Conservation (phyloP, 1,140 invertebrate species). For the Contarinia nasturtii region DNA sequence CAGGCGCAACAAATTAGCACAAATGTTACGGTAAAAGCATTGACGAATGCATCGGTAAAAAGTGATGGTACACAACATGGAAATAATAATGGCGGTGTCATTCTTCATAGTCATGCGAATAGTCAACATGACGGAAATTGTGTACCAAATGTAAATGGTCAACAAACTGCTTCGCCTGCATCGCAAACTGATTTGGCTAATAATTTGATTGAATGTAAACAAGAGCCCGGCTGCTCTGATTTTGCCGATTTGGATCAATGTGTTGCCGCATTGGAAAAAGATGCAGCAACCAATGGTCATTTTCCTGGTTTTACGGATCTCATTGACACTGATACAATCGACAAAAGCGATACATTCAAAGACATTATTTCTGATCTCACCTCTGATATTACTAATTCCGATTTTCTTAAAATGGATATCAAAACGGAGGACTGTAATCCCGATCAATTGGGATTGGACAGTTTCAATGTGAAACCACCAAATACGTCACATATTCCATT, state of each 20-base stretch:
- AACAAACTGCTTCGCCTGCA: constrained; percentile 3
- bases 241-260: constrained; percentile 63
- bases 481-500: constrained; percentile 12
- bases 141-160: constrained; percentile 1
- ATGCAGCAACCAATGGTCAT: constrained; percentile 47
- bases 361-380: constrained; percentile 76
- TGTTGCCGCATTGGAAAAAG: constrained; percentile 59
- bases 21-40: constrained; percentile 78
- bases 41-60: constrained; percentile 65
- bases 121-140: constrained; percentile 8
- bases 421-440: constrained; percentile 21
- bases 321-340: constrained; percentile 62
- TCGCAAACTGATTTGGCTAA: constrained; percentile 26
- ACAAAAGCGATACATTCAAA: constrained; percentile 68
- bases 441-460: constrained; percentile 17
- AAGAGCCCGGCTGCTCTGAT: constrained; percentile 55
- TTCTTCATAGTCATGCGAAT: constrained; percentile 7
- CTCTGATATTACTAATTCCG: constrained; percentile 50
- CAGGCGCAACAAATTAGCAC: constrained; percentile 79
- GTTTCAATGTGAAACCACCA: constrained; percentile 29
- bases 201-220: constrained; percentile 59
- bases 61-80: constrained; percentile 36
- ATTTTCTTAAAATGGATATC: constrained; percentile 62
- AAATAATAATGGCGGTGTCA: constrained; percentile 11
- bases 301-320: constrained; percentile 62